Evolutionary conservation across 2,113 vertebrate species (phyloP).

Genomic region (Hydrochoerus hydrochaeris): DNA sequence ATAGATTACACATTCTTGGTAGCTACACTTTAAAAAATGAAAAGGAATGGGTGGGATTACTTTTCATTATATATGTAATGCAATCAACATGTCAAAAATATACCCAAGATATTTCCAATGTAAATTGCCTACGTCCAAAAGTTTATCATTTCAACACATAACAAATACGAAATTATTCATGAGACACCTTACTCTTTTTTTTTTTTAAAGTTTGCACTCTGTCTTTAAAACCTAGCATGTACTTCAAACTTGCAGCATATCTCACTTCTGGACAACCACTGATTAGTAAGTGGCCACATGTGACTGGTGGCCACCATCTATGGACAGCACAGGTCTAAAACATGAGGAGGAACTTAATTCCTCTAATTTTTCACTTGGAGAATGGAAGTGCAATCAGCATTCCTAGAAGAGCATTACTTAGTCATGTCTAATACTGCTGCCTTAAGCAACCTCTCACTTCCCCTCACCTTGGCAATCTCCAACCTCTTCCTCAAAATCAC

Average conservation of each 20-base stretch:
- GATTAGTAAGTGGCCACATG: not conserved
- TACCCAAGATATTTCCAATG: not conserved
- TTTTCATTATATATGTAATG: not conserved
- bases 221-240: not conserved
- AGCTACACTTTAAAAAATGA: not conserved
- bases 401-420: not conserved
- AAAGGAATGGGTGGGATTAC: not conserved
- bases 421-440: not conserved
- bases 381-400: not conserved
- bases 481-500: not conserved
- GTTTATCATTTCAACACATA: slow-evolving; percentile 17
- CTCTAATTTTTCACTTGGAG: not conserved
- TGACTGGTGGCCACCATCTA: not conserved
- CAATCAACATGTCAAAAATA: not conserved
- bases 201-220: not conserved
- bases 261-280: not conserved
- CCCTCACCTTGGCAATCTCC: not conserved
- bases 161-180: not conserved
- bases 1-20: not conserved
- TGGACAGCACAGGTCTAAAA: not conserved
- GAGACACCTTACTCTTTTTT: not conserved
- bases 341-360: not conserved
- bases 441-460: not conserved
- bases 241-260: not conserved
- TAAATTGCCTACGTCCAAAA: not conserved